Percentiles rank a stretch among this genome's conserved stretches.
These are phyloP conservation scores for Centroberyx gerrardi DNA, from an alignment of 2,797 vertebrate genomes.

Conservation along the genomic window DNA sequence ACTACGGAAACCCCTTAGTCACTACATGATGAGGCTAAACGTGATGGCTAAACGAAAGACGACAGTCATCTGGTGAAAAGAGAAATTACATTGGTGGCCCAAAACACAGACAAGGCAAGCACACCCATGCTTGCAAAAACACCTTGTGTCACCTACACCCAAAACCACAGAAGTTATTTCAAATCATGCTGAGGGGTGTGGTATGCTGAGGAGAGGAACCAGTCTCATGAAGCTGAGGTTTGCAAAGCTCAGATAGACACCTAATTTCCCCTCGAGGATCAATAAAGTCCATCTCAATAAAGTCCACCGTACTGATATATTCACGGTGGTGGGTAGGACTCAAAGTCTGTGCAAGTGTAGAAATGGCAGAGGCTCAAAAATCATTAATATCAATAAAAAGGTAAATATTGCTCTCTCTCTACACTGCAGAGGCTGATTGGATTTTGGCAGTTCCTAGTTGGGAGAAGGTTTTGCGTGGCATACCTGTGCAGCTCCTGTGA, in stretches of 20 bases:
- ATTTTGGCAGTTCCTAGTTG: background rate
- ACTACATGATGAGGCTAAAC: conserved; percentile 47
- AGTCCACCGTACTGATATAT: background rate
- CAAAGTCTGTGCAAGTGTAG: no score
- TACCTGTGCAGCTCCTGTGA: conserved; percentile 99
- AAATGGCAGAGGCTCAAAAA: background rate
- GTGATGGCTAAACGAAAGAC: conserved; percentile 20
- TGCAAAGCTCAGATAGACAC: background rate
- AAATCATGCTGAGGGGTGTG: conserved; percentile 59
- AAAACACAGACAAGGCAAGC: conserved; percentile 62
- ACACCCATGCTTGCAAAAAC: conserved; percentile 69
- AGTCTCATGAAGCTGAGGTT: background rate
- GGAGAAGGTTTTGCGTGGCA: background rate
- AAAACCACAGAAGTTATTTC: conserved; percentile 68
- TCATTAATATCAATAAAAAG: background rate
- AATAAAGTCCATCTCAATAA: background rate
- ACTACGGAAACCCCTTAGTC: conserved; percentile 71
- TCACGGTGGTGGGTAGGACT: background rate
- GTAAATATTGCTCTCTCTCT: no score
- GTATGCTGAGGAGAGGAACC: conserved; percentile 19
- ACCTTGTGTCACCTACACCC: conserved; percentile 72
- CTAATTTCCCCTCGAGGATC: background rate
- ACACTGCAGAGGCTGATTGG: no score
- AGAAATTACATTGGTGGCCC: conserved; percentile 71
- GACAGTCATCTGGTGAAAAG: conserved; percentile 79